Conservation (phyloP, 2,113 vertebrate genomes). For the rat (Rattus norvegicus) region DNA sequence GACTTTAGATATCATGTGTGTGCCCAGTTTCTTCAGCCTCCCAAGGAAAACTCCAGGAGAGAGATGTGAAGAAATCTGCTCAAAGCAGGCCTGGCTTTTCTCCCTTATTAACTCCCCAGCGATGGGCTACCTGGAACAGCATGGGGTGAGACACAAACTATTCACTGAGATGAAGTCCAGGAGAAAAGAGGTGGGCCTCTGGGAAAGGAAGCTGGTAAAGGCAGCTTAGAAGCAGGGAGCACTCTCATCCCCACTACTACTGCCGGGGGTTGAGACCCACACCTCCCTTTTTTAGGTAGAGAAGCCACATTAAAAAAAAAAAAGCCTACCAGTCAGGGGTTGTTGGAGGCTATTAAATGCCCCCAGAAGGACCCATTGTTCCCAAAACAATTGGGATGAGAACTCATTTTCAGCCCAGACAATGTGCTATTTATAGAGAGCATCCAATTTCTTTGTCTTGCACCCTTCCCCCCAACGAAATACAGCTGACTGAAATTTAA, state of each 20-base stretch:
- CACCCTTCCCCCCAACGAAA: constrained; percentile 1
- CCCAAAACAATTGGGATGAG: constrained; percentile 54
- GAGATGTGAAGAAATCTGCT: neutral
- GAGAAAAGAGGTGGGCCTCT: neutral
- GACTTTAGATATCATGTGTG: neutral
- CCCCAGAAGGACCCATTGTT: constrained; percentile 37
- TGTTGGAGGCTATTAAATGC: constrained; percentile 13
- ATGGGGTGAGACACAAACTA: neutral
- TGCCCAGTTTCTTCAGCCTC: neutral
- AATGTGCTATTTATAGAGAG: constrained; percentile 65
- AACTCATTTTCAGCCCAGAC: constrained; percentile 33
- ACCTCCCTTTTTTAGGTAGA: neutral
- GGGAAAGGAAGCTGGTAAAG: neutral
- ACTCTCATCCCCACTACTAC: neutral
- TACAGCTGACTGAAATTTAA: constrained; percentile 60
- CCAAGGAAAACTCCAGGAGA: neutral
- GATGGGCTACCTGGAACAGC: neutral
- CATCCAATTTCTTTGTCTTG: constrained; percentile 38
- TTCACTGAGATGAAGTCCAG: neutral
- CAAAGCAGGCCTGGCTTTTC: neutral
- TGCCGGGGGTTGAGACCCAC: neutral
- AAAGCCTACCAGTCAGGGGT: neutral
- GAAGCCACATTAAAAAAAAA: neutral
- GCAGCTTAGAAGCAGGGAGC: neutral
- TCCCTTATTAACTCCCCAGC: neutral